Percentiles rank a stretch among this genome's conserved stretches.
These are phyloP conservation scores for Podocnemis expansa DNA, from an alignment of 2,113 vertebrate genomes.

Conservation along the genomic window DNA sequence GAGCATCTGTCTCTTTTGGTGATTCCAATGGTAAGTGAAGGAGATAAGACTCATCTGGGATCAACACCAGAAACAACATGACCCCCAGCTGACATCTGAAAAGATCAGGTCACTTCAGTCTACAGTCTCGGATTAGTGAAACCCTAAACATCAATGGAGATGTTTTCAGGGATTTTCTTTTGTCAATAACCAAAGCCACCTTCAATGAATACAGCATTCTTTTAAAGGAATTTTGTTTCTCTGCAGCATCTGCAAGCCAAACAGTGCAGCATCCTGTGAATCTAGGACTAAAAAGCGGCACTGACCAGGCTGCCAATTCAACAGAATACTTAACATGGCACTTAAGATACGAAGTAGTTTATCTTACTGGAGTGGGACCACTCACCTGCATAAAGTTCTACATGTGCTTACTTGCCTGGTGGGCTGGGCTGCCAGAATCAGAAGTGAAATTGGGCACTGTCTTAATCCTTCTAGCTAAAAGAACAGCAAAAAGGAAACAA, in stretches of 20 bases:
- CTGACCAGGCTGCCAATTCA: not conserved
- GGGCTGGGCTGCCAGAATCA: not conserved
- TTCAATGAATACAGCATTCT: not conserved
- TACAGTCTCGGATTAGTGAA: not conserved
- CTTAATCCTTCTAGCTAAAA: not conserved
- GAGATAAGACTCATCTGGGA: not conserved
- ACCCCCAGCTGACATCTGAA: not conserved
- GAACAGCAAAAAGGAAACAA: not conserved
- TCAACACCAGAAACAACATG: not conserved
- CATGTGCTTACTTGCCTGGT: not conserved
- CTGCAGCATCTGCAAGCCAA: slow-evolving; percentile 4
- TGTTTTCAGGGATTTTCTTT: not conserved
- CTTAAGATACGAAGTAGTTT: not conserved
- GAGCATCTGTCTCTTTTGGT: not conserved
- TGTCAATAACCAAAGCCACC: not conserved
- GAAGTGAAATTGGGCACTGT: not conserved
- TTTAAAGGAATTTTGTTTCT: not conserved
- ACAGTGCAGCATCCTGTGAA: not conserved
- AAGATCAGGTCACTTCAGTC: not conserved
- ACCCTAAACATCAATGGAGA: not conserved
- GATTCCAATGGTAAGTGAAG: not conserved
- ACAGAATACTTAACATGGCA: not conserved
- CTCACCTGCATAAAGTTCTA: not conserved
- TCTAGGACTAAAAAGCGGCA: not conserved
- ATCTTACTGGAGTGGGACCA: not conserved